A percentile compares a stretch with the other conserved stretches of the same genome.
Evolutionary conservation across 2,888 invertebrate genomes (phyloP).

Genomic region (Xylota segnis): DNA sequence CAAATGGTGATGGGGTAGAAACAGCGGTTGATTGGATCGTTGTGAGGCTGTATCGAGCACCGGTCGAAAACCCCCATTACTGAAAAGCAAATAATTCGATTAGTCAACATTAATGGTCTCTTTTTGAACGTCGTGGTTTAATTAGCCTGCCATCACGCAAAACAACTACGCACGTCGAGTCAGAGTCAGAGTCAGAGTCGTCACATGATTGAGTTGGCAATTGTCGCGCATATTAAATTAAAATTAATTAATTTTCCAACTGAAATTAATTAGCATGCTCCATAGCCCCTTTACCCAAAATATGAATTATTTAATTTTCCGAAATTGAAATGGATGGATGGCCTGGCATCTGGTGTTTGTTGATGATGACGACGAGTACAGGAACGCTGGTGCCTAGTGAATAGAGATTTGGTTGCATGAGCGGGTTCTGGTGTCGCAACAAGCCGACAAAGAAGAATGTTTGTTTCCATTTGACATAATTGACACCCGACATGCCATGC

Average conservation of each 20-base stretch:
- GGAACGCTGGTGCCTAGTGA: slow-evolving; percentile 22
- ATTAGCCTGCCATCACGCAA: slow-evolving; percentile 64
- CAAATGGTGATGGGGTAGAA: slow-evolving; percentile 94
- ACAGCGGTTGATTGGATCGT: slow-evolving; percentile 89
- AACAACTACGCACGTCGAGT: slow-evolving; percentile 43
- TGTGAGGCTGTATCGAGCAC: slow-evolving; percentile 84
- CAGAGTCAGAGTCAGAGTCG: slow-evolving; percentile 7
- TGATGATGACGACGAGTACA: neutral
- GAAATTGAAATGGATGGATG: slow-evolving; percentile 72
- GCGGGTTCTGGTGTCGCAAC: slow-evolving; percentile 54
- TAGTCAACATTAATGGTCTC: slow-evolving; percentile 70
- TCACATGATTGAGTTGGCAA: slow-evolving; percentile 76
- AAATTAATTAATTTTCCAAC: slow-evolving; percentile 75
- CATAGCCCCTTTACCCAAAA: slow-evolving; percentile 66
- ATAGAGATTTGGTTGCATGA: slow-evolving; percentile 59
- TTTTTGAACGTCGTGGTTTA: slow-evolving; percentile 70
- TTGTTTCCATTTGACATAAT: slow-evolving; percentile 78
- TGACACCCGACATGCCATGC: slow-evolving; percentile 78
- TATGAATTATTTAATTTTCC: slow-evolving; percentile 76
- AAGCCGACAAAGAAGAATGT: slow-evolving; percentile 70
- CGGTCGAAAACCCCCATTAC: slow-evolving; percentile 87
- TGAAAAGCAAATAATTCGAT: slow-evolving; percentile 82
- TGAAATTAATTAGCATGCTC: slow-evolving; percentile 75
- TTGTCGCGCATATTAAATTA: slow-evolving; percentile 77
- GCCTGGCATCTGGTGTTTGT: slow-evolving; percentile 11